phyloP scores from a whole-genome alignment of 2,888 invertebrate genomes.

The Troilus luridus region DNA sequence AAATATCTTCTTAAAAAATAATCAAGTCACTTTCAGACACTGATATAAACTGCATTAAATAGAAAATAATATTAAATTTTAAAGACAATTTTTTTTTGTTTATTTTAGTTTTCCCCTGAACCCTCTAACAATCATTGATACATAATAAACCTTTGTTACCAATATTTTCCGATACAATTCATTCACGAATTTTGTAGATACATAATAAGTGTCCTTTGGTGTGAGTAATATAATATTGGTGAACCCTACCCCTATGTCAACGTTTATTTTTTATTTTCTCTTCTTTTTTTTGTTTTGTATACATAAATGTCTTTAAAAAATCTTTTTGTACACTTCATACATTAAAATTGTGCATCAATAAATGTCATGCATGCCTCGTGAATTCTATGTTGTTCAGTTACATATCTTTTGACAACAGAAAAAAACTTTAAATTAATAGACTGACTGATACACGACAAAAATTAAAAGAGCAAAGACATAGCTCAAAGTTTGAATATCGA shows the following conservation, averaged over 20 bases:
- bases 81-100: not conserved
- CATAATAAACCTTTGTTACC: not conserved
- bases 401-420: not conserved
- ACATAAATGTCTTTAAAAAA: not conserved
- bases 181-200: not conserved
- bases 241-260: not conserved
- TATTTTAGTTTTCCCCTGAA: not conserved
- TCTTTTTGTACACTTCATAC: constrained; percentile 10
- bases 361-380: constrained; percentile 38
- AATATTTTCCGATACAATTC: not conserved
- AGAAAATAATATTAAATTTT: not conserved
- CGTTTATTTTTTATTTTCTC: not conserved
- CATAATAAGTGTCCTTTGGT: constrained; percentile 40
- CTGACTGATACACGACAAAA: not conserved
- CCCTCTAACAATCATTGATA: not conserved
- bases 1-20: not conserved
- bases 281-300: not conserved
- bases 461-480: not conserved
- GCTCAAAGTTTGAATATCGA: not conserved
- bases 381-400: constrained; percentile 24
- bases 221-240: not conserved
- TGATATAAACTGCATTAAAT: not conserved
- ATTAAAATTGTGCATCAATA: constrained; percentile 43
- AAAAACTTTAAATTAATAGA: not conserved
- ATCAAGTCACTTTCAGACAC: not conserved